Evolutionary conservation across 2,888 invertebrate genomes (phyloP).

Genomic region (Spicauda simplicius): DNA sequence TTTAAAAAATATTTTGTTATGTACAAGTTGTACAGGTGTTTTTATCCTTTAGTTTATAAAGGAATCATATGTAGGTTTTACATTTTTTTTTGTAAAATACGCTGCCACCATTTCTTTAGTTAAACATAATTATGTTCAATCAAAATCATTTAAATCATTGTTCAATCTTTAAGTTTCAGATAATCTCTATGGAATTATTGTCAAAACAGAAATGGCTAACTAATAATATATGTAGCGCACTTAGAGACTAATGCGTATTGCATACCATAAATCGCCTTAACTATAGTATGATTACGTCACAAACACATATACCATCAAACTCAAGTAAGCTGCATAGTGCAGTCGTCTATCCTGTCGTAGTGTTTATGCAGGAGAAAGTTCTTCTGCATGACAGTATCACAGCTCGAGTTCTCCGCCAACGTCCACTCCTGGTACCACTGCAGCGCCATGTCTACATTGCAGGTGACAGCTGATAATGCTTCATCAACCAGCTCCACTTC

Average conservation of each 20-base stretch:
- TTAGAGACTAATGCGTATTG: background rate
- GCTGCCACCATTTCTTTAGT: background rate
- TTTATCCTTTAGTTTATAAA: too few relatives aligned
- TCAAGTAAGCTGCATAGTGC: constrained; percentile 40
- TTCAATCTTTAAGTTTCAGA: too few relatives aligned
- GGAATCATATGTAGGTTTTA: background rate
- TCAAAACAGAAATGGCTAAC: too few relatives aligned
- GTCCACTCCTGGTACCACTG: constrained; percentile 50
- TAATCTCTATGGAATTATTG: too few relatives aligned
- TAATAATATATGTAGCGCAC: too few relatives aligned
- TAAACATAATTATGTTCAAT: too few relatives aligned
- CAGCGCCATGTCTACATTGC: constrained; percentile 51
- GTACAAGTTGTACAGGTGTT: too few relatives aligned
- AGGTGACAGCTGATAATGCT: constrained; percentile 47
- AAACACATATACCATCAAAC: background rate
- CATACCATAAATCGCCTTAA: background rate
- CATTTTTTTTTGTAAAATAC: background rate
- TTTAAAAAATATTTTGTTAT: too few relatives aligned
- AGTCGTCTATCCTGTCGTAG: constrained; percentile 48
- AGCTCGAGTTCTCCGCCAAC: constrained; percentile 35
- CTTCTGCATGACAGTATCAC: constrained; percentile 47
- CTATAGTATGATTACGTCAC: background rate
- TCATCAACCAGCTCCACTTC: constrained; percentile 57
- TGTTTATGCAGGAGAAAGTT: constrained; percentile 47
- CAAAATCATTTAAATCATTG: too few relatives aligned